Evolutionary conservation across 1,140 invertebrate genomes (phyloP).

Genomic region (Mamestra configurata): DNA sequence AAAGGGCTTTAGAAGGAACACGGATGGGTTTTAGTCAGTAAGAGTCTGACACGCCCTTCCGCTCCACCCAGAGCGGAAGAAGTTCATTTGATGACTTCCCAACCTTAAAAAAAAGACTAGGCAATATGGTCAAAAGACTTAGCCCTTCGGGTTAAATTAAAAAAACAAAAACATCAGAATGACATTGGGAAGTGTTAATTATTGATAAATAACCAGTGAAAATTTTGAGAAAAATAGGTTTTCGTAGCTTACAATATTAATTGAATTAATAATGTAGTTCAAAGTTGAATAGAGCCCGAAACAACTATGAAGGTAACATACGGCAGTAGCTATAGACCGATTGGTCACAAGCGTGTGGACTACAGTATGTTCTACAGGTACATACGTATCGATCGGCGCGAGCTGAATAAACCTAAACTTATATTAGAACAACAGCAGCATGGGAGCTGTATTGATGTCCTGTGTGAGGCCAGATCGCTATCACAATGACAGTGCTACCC

Average conservation of each 20-base stretch:
- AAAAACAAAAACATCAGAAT: too few relatives aligned
- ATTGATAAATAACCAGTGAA: too few relatives aligned
- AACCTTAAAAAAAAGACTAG: too few relatives aligned
- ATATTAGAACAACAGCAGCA: background rate
- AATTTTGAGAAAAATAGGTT: background rate
- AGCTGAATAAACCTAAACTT: background rate
- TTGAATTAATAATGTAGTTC: background rate
- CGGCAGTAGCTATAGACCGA: background rate
- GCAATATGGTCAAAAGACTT: too few relatives aligned
- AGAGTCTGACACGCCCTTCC: too few relatives aligned
- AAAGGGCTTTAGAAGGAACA: too few relatives aligned
- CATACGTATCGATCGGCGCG: background rate
- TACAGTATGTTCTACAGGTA: background rate
- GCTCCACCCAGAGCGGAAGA: too few relatives aligned
- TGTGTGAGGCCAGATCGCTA: conserved; percentile 38
- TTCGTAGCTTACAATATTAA: background rate
- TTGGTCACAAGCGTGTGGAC: background rate
- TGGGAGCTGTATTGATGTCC: conserved; percentile 4
- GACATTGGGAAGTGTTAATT: too few relatives aligned
- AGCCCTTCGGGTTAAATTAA: too few relatives aligned
- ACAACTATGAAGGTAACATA: background rate
- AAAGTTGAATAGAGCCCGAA: background rate
- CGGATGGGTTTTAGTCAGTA: too few relatives aligned
- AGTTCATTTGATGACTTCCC: too few relatives aligned
- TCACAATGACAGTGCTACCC: conserved; percentile 19